Conservation (phyloP, 2,113 vertebrate species). For the Rallus limicola region DNA sequence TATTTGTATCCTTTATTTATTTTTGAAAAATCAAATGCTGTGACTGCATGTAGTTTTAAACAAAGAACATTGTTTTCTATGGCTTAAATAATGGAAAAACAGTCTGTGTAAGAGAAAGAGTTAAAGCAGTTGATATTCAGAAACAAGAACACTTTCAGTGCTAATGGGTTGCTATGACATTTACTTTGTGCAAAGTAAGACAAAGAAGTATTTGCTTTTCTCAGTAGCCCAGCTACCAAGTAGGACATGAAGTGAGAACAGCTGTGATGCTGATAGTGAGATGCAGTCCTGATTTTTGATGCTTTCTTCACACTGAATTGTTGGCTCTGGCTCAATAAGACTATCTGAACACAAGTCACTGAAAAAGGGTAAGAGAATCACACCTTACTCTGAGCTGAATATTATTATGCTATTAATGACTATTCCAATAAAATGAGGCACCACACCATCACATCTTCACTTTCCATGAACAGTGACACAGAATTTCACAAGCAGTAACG, state of each 20-base stretch:
- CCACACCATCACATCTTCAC: not conserved
- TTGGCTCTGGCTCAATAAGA: not conserved
- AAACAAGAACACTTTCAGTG: not conserved
- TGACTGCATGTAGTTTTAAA: not conserved
- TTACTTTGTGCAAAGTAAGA: constrained; percentile 26
- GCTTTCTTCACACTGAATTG: not conserved
- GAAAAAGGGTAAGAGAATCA: not conserved
- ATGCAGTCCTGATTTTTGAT: not conserved
- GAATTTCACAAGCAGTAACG: rapidly evolving
- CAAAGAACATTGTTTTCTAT: not conserved
- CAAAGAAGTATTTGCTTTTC: constrained; percentile 44
- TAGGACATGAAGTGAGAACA: constrained; percentile 5
- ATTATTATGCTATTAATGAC: not conserved
- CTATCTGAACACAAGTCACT: not conserved
- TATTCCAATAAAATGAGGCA: not conserved
- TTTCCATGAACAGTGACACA: not conserved
- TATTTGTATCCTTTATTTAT: not conserved
- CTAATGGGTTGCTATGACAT: constrained; percentile 28
- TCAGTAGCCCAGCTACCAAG: constrained; percentile 1
- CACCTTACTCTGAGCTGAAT: not conserved
- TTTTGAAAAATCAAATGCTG: not conserved
- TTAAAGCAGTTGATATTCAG: constrained; percentile 13
- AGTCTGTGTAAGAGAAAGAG: not conserved
- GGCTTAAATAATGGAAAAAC: not conserved
- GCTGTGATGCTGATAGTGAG: not conserved